Percentiles rank a stretch among this genome's conserved stretches.
Conservation (phyloP, 1,140 invertebrate genomes). For the Proales similis region DNA sequence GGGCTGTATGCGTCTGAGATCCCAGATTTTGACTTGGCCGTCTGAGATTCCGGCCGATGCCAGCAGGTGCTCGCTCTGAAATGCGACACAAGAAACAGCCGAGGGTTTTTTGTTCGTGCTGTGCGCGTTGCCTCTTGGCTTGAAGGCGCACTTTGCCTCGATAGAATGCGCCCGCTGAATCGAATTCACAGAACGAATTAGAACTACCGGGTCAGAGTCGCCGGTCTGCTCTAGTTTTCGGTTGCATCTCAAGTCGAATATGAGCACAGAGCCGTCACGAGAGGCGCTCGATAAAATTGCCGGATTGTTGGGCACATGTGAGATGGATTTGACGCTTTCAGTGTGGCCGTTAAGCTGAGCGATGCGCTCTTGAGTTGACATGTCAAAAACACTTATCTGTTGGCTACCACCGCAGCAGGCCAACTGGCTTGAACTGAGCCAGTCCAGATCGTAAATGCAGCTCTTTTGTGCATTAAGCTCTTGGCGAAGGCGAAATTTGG, state of each 20-base stretch:
- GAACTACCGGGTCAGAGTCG: conserved; percentile 16
- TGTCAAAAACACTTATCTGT: conserved; percentile 16
- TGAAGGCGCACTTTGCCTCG: background rate
- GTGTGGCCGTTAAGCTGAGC: conserved; percentile 18
- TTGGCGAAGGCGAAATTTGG: conserved; percentile 3
- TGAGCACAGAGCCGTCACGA: conserved; percentile 11
- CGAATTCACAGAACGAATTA: conserved; percentile 2
- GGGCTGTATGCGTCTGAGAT: conserved; percentile 9
- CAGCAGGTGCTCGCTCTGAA: conserved; percentile 19
- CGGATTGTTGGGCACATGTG: conserved; percentile 8
- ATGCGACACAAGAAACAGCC: conserved; percentile 25
- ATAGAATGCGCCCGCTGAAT: conserved; percentile 21
- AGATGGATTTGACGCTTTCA: conserved; percentile 24
- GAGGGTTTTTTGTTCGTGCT: conserved; percentile 8
- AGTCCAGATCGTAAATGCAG: conserved; percentile 32
- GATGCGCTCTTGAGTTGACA: background rate
- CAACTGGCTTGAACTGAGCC: conserved; percentile 13
- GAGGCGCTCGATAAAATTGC: conserved; percentile 19
- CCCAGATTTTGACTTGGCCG: conserved; percentile 33
- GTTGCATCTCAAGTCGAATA: conserved; percentile 29
- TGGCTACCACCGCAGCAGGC: conserved; percentile 31
- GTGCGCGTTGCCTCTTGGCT: background rate
- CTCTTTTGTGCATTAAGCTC: conserved; percentile 30
- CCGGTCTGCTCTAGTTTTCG: conserved; percentile 24
- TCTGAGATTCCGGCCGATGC: conserved; percentile 19